Base-by-base conservation (phyloP, 2,797 vertebrate genomes). In the Platalea minor region DNA sequence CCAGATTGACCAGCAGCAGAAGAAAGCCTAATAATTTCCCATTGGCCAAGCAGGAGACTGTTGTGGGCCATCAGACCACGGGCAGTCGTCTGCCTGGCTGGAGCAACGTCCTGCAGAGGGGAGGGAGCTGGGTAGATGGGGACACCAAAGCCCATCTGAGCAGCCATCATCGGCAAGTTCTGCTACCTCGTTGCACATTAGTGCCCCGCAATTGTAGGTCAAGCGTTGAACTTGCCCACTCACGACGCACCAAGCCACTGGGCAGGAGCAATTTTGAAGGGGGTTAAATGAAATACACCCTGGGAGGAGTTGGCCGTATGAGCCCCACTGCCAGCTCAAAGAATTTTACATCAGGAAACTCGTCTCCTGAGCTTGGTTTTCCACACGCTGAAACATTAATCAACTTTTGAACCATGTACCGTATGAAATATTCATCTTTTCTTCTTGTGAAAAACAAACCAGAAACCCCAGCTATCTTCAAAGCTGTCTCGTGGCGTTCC, bases 341-440 rank as follows among this genome's bases (percentile, higher is more conserved):
- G 87, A 93, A 93, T 93, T 93, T 94, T 95, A 84, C 85, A 85
- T 87, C 29, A 85, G 85, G 87, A 93, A 88, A 73, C 74, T 83
- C 86, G 82, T 93, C 95, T 95, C 92, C 31, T 81, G 91, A 92
- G 95, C 81, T 95, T 92, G 85, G 90, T 89, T 96, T 96, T 95
- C 94, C 91, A 92, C 91, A 77, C 87, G 88, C 88, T 97, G 95
- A 97, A 96, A 96, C 94, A 97, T 97, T 96, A 93, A 97, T 96
- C 96, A 94, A 93, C 93, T 97, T 96, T 97, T 97, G 97, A 97
- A 96, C 95, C 96, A 74, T 88, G 82, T 96, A 92, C 64, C 0
- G 0, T 68, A 96, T 97, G 93, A 97, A 97, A 97, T 96, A 97
- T 97, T 97, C 41, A 97, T 96, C 59, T 83, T 91, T 81, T 64